These are phyloP conservation scores for Istiophorus platypterus DNA, from an alignment of 2,113 vertebrate genomes.

Conservation along the genomic window DNA sequence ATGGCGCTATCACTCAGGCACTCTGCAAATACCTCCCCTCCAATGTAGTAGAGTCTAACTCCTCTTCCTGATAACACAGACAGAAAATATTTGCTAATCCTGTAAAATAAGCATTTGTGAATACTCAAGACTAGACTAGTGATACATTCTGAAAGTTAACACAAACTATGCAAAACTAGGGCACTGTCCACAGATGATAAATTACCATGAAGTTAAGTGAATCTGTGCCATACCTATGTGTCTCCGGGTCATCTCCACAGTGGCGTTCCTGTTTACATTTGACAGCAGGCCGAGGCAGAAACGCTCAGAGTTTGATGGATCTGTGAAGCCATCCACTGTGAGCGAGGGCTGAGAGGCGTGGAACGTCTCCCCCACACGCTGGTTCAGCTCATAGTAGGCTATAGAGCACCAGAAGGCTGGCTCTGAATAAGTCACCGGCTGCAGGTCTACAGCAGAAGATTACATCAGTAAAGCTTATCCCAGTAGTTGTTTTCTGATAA, in stretches of 20 bases:
- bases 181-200: background rate
- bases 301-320: slow-evolving; percentile 97
- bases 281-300: slow-evolving; percentile 97
- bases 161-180: background rate
- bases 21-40: slow-evolving; percentile 98
- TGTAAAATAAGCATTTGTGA: background rate
- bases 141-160: background rate
- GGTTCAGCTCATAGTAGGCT: slow-evolving; percentile 98
- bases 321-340: slow-evolving; percentile 97
- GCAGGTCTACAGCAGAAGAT: slow-evolving; percentile 86
- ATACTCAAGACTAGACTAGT: too few species aligned
- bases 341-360: slow-evolving; percentile 97
- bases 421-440: slow-evolving; percentile 98
- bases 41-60: slow-evolving; percentile 97
- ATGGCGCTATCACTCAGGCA: slow-evolving; percentile 99
- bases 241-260: slow-evolving; percentile 98
- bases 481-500: background rate
- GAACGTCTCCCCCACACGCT: slow-evolving; percentile 98
- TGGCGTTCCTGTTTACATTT: slow-evolving; percentile 97
- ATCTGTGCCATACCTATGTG: slow-evolving; percentile 91
- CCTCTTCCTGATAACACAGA: slow-evolving; percentile 89
- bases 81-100: background rate
- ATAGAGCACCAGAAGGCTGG: slow-evolving; percentile 99
- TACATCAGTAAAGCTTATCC: background rate
- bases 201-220: background rate